Evolutionary conservation across 1,140 invertebrate species (phyloP).

Genomic region (Wiebesia pumilae): DNA sequence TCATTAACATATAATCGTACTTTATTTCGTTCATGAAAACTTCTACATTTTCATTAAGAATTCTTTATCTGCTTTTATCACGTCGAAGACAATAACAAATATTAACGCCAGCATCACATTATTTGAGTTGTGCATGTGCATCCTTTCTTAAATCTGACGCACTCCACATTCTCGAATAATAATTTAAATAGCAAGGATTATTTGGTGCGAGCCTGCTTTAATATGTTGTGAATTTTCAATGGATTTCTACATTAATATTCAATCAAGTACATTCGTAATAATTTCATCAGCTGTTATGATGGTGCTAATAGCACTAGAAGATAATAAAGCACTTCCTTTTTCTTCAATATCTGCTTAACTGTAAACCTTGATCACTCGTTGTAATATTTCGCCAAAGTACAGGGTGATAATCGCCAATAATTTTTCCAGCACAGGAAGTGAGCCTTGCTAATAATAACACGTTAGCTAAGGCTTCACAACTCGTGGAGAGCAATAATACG

Average conservation of each 20-base stretch:
- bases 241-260: neutral
- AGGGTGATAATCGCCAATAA: neutral
- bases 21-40: neutral
- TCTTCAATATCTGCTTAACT: neutral
- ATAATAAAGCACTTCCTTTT: slow-evolving; percentile 2
- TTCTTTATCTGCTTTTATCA: neutral
- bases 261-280: neutral
- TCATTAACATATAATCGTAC: neutral
- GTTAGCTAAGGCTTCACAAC: neutral
- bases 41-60: neutral
- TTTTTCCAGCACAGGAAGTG: neutral
- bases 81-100: neutral
- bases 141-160: neutral
- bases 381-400: neutral
- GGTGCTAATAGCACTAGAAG: neutral
- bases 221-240: neutral
- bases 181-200: neutral
- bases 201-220: neutral
- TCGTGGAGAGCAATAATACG: neutral
- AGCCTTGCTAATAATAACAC: neutral
- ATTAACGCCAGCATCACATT: neutral
- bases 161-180: neutral
- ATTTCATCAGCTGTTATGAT: neutral
- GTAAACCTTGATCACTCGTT: neutral
- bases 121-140: neutral